Evolutionary conservation across 2,113 vertebrate species (phyloP).

Genomic region (Rhombomys opimus): DNA sequence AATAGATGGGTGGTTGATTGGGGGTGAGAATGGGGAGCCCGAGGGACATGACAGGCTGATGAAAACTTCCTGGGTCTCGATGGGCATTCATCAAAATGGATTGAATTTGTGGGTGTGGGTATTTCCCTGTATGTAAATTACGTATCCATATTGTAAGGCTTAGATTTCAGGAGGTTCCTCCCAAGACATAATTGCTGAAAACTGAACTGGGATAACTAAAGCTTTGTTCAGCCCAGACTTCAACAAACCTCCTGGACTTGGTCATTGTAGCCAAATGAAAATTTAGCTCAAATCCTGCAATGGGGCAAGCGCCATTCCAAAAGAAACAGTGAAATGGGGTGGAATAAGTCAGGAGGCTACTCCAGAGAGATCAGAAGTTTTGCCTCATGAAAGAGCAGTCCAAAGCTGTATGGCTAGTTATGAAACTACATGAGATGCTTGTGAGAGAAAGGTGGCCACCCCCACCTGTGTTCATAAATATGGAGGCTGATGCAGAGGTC

Average conservation of each 20-base stretch:
- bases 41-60: not conserved
- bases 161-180: not conserved
- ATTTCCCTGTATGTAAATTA: slow-evolving; percentile 2
- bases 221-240: not conserved
- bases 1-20: not conserved
- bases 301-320: not conserved
- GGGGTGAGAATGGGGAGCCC: not conserved
- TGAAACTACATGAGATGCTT: not conserved
- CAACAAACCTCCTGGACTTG: not conserved
- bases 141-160: not conserved
- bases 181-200: not conserved
- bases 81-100: slow-evolving; percentile 24
- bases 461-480: not conserved
- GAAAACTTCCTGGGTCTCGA: slow-evolving; percentile 22
- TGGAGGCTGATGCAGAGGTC: not conserved
- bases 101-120: not conserved
- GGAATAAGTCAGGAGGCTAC: not conserved
- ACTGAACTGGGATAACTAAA: not conserved
- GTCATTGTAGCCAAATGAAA: not conserved
- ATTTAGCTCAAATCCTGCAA: not conserved
- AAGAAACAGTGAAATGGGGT: not conserved
- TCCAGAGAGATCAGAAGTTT: not conserved
- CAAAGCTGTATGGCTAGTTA: not conserved
- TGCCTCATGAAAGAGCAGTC: not conserved
- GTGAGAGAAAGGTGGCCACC: no score